These are phyloP conservation scores for Deladenus siricidicola DNA, from an alignment of 2,888 invertebrate genomes.

Conservation along the genomic window DNA sequence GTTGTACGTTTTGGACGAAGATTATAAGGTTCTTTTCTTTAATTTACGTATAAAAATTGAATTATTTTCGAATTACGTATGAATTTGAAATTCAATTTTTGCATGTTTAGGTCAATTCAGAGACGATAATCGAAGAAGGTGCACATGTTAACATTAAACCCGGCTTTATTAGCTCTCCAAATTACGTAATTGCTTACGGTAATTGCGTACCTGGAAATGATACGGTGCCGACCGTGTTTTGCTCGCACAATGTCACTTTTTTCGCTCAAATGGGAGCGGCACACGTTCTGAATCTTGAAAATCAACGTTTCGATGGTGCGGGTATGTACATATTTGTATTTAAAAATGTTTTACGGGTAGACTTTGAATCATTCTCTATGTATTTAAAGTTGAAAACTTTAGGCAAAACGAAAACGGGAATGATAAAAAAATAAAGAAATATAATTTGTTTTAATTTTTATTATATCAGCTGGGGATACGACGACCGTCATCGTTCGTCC, in stretches of 20 bases:
- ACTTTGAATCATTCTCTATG: too few relatives aligned
- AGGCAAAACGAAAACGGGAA: too few relatives aligned
- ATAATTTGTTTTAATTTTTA: neutral
- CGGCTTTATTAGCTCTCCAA: constrained; percentile 34
- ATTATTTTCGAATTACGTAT: too few relatives aligned
- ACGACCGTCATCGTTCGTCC: constrained; percentile 30
- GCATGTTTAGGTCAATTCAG: constrained; percentile 6
- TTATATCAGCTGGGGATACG: neutral
- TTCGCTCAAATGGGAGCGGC: constrained; percentile 1
- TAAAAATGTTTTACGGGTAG: too few relatives aligned
- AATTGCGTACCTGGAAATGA: constrained; percentile 25
- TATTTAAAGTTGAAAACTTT: too few relatives aligned
- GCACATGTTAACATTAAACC: constrained; percentile 35
- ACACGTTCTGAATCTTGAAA: neutral
- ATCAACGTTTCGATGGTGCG: neutral
- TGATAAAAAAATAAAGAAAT: neutral
- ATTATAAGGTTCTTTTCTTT: constrained; percentile 1
- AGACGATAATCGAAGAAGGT: constrained; percentile 12
- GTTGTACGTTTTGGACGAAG: constrained; percentile 24
- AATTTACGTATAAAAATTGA: too few relatives aligned
- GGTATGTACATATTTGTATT: too few relatives aligned
- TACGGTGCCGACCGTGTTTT: neutral
- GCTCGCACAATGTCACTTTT: neutral
- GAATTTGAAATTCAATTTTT: too few relatives aligned
- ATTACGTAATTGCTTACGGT: constrained; percentile 37